Percentiles rank a stretch among this genome's conserved stretches.
These are phyloP conservation scores for Zosterops lateralis DNA, from an alignment of 2,113 vertebrate genomes.

Conservation along the genomic window DNA sequence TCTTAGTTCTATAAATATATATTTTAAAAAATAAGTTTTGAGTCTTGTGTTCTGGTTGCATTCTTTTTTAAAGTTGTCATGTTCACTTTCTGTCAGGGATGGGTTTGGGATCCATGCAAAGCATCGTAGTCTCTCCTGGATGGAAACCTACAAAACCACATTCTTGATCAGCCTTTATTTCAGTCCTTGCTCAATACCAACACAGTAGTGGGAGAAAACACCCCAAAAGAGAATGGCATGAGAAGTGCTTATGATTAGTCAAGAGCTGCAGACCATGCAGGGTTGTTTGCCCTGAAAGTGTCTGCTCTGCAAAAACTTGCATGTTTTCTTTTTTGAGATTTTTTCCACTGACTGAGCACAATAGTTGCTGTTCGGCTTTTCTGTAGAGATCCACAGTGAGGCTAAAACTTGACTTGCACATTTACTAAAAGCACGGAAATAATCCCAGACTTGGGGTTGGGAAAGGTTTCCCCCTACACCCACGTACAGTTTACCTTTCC, in stretches of 20 bases:
- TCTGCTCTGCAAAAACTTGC: not conserved
- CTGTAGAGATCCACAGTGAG: not conserved
- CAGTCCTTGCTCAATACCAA: not conserved
- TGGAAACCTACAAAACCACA: not conserved
- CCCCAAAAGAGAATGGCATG: not conserved
- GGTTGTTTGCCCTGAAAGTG: not conserved
- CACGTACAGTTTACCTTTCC: not conserved
- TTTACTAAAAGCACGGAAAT: not conserved
- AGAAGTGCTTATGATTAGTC: not conserved
- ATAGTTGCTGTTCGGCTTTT: not conserved
- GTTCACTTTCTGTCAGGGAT: accelerated
- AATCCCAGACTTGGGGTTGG: not conserved
- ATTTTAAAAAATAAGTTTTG: not conserved
- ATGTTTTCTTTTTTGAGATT: not conserved
- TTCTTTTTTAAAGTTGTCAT: not conserved
- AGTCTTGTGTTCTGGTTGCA: accelerated
- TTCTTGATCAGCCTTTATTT: not conserved
- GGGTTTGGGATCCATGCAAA: not conserved
- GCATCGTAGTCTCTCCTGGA: not conserved
- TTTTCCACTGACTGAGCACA: not conserved
- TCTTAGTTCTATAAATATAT: not conserved
- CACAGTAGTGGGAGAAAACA: not conserved
- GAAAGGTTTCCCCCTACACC: not conserved
- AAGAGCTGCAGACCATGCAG: accelerated
- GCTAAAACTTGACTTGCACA: not conserved